Evolutionary conservation across 2,113 vertebrate genomes (phyloP), one percentile per base, ranked within the genome.

Genomic region (Paedocypris sp.): DNA sequence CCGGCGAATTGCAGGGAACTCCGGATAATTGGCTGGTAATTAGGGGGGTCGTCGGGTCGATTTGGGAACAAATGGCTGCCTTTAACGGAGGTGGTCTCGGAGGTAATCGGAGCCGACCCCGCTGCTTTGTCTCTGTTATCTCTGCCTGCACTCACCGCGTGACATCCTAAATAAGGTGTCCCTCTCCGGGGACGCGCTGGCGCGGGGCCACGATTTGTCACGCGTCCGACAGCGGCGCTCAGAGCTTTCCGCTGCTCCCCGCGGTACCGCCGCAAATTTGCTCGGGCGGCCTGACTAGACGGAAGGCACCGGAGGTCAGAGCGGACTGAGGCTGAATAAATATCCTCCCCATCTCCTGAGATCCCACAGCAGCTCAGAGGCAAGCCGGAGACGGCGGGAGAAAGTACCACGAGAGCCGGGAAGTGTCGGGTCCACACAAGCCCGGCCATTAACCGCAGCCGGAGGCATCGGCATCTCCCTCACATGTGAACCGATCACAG

Each of bases 21-120:
- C 76, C 68, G 86, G 85, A 80, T 88, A 91, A 91, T 92, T 90
- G 90, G 85, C 79, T 84, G 74, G 86, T 88, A 86, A 89, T 91
- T 91, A 90, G 83, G 74, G 78, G 86, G 90, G 90, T 90, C 88
- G 83, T 51, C 64, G 73, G 89, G 88, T 91, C 88, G 85, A 87
- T 71, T 84, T 77, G 80, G 75, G 85, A 90, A 90, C 89, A 90
- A 86, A 79, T 74, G 80, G 78, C 76, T 69, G 75, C 80, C 88
- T 88, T 87, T 78, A 93, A 88, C 87, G 88, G 86, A 86, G 87
- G 85, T 79, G 85, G 84, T 75, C 77, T 68, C 67, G 75, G 59
- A 16, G 62, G 82, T 62, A 78, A 86, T 63, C 69, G 49, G 82
- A 90, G 87, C 82, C 72, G 72, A 78, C 75, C 77, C 75, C 41